These are phyloP conservation scores for Nerophis ophidion DNA, from an alignment of 2,113 vertebrate species.

Conservation along the genomic window DNA sequence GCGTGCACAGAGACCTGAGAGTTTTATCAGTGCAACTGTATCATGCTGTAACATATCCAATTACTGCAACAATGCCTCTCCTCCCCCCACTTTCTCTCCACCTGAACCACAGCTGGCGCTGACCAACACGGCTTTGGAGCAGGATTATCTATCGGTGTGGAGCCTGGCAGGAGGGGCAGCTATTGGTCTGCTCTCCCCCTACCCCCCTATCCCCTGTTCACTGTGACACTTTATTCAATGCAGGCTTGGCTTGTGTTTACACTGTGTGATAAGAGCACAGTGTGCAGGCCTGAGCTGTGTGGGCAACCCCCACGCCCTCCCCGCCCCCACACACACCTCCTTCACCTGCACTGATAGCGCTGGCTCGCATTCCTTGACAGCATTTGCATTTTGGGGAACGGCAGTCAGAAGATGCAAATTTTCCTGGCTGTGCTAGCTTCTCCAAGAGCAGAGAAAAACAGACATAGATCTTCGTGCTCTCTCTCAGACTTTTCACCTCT, in stretches of 20 bases:
- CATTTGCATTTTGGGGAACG: constrained; percentile 61
- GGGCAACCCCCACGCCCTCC: constrained; percentile 28
- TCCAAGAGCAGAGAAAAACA: constrained; percentile 44
- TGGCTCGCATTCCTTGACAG: constrained; percentile 63
- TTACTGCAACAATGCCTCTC: constrained; percentile 20
- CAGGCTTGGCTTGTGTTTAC: constrained; percentile 68
- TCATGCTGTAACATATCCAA: constrained; percentile 30
- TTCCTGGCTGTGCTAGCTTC: constrained; percentile 30
- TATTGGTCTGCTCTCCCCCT: constrained; percentile 7
- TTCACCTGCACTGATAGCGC: constrained; percentile 50
- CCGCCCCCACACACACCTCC: background rate
- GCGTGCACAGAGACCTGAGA: background rate
- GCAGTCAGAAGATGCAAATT: constrained; percentile 67
- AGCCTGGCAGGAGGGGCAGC: constrained; percentile 31
- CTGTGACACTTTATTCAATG: constrained; percentile 69
- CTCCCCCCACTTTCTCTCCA: constrained; percentile 24
- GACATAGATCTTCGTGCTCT: constrained; percentile 46
- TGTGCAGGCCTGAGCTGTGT: constrained; percentile 50
- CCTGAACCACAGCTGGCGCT: constrained; percentile 57
- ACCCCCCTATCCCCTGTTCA: constrained; percentile 45
- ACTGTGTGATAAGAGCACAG: constrained; percentile 65
- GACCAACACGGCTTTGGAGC: constrained; percentile 37
- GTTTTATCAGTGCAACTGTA: constrained; percentile 3
- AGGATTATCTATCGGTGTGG: constrained; percentile 62
- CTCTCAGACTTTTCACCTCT: no score